Evolutionary conservation across 2,888 invertebrate species (phyloP).

Genomic region (Helleia helle): DNA sequence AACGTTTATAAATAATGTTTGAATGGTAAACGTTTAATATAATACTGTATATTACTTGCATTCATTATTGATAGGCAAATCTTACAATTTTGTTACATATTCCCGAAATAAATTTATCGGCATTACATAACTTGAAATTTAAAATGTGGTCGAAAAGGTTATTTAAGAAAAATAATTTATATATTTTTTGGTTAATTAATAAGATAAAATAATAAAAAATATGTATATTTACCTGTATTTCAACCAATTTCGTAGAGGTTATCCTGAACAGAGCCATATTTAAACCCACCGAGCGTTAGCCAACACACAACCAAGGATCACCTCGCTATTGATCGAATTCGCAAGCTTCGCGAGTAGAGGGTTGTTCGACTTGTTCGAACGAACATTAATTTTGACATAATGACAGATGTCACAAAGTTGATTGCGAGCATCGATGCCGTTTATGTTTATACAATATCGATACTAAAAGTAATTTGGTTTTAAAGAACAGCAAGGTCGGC

Average conservation of each 20-base stretch:
- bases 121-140: constrained; percentile 33
- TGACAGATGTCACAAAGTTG: no score
- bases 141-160: constrained; percentile 30
- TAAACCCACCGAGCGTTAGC: constrained; percentile 45
- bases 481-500: no score
- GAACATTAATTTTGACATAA: no score
- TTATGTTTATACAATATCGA: no score
- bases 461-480: no score
- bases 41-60: no score
- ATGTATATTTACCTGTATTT: constrained; percentile 70
- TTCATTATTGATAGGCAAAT: no score
- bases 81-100: constrained; percentile 13
- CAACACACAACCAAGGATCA: constrained; percentile 35
- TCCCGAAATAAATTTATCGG: constrained; percentile 40
- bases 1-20: no score
- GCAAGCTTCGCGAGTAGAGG: no score
- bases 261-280: constrained; percentile 80
- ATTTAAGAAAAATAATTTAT: constrained; percentile 18
- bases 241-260: constrained; percentile 74
- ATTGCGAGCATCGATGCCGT: no score
- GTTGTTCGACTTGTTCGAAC: no score
- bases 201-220: constrained; percentile 9
- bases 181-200: constrained; percentile 14
- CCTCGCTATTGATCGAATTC: constrained; percentile 50
- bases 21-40: no score